A percentile compares a stretch with the other conserved stretches of the same genome.
Conservation (phyloP, 64 coral and sea anemone genomes). For the Stichodactyla mertensii region DNA sequence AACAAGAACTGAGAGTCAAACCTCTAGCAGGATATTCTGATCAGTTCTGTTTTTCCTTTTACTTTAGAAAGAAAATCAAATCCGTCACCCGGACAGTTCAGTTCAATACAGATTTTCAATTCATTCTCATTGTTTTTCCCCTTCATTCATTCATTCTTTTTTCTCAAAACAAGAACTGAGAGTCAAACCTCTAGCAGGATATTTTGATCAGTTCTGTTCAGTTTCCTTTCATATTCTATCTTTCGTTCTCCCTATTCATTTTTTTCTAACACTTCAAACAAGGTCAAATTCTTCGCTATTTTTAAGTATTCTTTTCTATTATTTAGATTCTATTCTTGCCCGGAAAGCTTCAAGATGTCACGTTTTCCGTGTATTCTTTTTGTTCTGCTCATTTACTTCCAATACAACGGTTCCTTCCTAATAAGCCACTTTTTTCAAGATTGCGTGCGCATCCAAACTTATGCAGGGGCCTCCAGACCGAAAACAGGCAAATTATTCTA, state of each 20-base stretch:
- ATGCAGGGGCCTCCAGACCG: too few species aligned
- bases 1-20: background rate
- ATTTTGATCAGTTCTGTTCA: background rate
- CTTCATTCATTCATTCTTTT: background rate
- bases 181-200: background rate
- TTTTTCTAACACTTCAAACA: background rate
- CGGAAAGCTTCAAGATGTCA: background rate
- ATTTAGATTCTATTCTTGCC: background rate
- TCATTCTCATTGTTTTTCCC: background rate
- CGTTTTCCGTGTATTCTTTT: background rate
- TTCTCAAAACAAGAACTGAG: background rate
- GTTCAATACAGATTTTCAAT: background rate
- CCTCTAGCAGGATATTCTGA: background rate
- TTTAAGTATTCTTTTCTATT: background rate
- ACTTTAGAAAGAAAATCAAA: too few species aligned
- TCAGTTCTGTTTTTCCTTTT: background rate
- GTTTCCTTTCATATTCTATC: background rate
- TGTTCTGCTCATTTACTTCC: background rate
- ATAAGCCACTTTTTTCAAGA: too few species aligned
- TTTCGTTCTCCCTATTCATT: background rate
- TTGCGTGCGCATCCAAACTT: too few species aligned
- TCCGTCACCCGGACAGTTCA: background rate
- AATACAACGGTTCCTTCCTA: too few species aligned
- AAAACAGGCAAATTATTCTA: too few species aligned
- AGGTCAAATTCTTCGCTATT: background rate